These are phyloP conservation scores for Lasioglossum vierecki DNA, from an alignment of 2,888 invertebrate genomes.

Conservation along the genomic window DNA sequence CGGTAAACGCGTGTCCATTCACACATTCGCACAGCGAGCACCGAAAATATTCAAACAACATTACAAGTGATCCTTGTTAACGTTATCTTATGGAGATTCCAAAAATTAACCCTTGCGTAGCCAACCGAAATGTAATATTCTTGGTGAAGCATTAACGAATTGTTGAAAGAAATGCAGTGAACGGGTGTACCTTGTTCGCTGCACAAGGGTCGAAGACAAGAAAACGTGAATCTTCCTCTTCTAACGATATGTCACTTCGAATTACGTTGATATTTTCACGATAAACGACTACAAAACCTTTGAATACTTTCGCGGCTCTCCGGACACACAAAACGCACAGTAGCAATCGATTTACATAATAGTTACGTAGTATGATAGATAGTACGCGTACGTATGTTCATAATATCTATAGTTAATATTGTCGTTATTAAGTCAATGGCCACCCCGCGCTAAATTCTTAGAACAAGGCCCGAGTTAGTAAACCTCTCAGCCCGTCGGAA, in stretches of 20 bases:
- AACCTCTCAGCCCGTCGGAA: conserved; percentile 31
- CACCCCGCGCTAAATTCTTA: conserved; percentile 38
- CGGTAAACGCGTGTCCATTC: conserved; percentile 17
- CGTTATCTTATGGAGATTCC: background rate
- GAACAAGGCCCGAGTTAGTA: conserved; percentile 51
- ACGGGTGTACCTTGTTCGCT: too few species aligned
- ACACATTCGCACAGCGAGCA: conserved; percentile 24
- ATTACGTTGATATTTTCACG: background rate
- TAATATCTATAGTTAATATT: conserved; percentile 77
- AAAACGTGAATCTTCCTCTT: background rate
- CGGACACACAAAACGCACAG: conserved; percentile 51
- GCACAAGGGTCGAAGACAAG: background rate
- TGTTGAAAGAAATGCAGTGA: too few species aligned
- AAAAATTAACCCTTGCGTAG: background rate
- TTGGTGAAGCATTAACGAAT: too few species aligned
- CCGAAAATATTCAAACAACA: background rate
- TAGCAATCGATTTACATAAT: conserved; percentile 55
- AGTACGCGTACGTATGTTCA: conserved; percentile 48
- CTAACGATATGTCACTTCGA: background rate
- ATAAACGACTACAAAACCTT: background rate
- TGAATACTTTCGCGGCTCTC: background rate
- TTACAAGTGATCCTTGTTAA: background rate
- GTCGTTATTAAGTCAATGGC: conserved; percentile 75
- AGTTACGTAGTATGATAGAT: conserved; percentile 65
- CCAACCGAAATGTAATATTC: too few species aligned